Evolutionary conservation across 2,888 invertebrate species (phyloP), one percentile per base, ranked within the genome.

Genomic region (Masnerella sp.): DNA sequence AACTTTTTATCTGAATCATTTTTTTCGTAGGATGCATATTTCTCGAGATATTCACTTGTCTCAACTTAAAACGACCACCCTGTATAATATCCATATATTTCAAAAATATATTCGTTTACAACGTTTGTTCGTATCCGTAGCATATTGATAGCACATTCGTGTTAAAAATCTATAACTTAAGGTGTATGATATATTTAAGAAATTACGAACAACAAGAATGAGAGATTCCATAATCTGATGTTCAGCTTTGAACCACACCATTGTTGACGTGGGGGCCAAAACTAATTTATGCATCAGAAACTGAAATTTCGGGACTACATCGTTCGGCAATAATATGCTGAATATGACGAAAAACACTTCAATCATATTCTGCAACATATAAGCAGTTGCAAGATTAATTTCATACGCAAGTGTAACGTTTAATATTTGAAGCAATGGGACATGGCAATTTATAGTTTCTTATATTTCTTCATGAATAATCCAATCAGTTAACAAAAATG

Each of bases 231-330:
- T 52, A 22, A 28, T 52, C 18, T 43, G 56, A 52, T 77, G 78
- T 54, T 34, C 30, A 17, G 61, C 65, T 69, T 78, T 75, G 45
- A 77, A 77, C 40, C 73, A 28, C 65, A 59, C 68, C 64, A 71
- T 14, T 52, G 52, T 12, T 52, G 52, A 0, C 52, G 17, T 11
- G 64, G 45, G 30, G 76, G 77, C 1, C 77, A 75, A 32, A 49
- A 34, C 8, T 34, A 49, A 11, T 34, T 12, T 34, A 20, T 49
- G 49, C 5, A 11, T 17, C 2, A 77, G 15, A 54, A 76, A 77
- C 54, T 49, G 49, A 47, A 47, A 47, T 17, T 47, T 28, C 5
- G 28, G 75, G 5, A 72, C 56, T 8, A 59, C 20, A n/a, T 2
- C 28, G 5, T 47, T 18, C 2, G 65, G 58, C 32, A 70, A 70